Conservation (phyloP, 2,113 vertebrate genomes). For the Amazona guildingii region DNA sequence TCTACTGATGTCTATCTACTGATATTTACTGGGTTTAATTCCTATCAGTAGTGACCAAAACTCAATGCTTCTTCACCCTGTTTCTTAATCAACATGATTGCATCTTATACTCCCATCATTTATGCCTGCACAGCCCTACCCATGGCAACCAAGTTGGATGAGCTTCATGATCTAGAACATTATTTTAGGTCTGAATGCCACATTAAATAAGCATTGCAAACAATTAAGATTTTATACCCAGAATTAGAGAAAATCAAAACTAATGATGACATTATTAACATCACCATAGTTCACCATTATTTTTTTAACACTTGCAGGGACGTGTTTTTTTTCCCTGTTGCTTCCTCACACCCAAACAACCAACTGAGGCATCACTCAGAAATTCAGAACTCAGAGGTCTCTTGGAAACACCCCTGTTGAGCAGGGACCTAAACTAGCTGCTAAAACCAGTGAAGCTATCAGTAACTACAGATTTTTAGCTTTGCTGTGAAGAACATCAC, state of each 20-base stretch:
- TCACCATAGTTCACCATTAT: background rate
- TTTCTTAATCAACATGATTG: background rate
- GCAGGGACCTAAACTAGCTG: background rate
- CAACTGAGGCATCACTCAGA: background rate
- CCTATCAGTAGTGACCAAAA: background rate
- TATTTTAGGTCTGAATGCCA: background rate
- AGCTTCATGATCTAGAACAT: background rate
- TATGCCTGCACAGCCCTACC: background rate
- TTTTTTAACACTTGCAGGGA: background rate
- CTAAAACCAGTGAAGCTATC: background rate
- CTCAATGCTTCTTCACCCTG: background rate
- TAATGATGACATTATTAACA: background rate
- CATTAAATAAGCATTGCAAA: background rate
- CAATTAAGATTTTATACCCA: background rate
- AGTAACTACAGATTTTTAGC: background rate
- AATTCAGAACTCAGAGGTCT: background rate
- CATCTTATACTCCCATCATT: background rate
- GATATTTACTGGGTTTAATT: background rate
- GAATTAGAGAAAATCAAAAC: background rate
- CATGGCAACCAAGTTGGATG: background rate
- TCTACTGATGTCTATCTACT: background rate
- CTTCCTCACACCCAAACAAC: background rate
- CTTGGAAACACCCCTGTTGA: background rate
- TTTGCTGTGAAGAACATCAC: background rate
- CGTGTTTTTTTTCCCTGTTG: background rate